Evolutionary conservation across 2,113 vertebrate genomes (phyloP).

Genomic region (Xiphophorus hellerii): DNA sequence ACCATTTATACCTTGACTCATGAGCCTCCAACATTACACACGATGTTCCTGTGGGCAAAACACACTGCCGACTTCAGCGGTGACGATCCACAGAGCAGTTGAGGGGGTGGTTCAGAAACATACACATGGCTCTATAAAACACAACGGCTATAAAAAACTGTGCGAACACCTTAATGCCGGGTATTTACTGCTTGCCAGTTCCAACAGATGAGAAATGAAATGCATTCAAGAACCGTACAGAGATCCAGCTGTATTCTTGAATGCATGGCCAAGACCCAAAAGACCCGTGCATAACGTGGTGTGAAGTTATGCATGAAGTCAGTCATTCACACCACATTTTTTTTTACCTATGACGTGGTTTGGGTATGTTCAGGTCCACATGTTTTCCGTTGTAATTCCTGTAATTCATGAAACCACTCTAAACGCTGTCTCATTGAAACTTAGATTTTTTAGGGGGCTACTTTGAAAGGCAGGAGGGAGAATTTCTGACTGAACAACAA

Average conservation of each 20-base stretch:
- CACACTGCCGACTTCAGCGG: background rate
- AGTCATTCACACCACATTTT: background rate
- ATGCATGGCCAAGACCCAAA: background rate
- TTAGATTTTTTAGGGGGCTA: background rate
- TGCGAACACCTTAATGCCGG: background rate
- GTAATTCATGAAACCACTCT: no score
- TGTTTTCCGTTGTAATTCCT: background rate
- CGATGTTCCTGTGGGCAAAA: background rate
- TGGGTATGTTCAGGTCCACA: background rate
- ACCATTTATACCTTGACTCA: background rate
- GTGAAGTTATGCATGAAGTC: background rate
- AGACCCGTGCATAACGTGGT: background rate
- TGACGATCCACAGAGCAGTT: background rate
- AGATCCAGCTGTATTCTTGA: background rate
- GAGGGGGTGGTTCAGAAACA: background rate
- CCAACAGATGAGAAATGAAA: background rate
- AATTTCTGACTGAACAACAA: background rate
- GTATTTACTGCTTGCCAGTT: background rate
- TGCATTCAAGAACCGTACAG: background rate
- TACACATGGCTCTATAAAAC: background rate
- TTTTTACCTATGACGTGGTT: background rate
- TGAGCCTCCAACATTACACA: background rate
- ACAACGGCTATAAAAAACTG: background rate
- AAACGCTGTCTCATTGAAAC: background rate
- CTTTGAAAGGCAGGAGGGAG: background rate